phyloP scores from a whole-genome alignment of 2,797 vertebrate species.

The Acanthornis magna region DNA sequence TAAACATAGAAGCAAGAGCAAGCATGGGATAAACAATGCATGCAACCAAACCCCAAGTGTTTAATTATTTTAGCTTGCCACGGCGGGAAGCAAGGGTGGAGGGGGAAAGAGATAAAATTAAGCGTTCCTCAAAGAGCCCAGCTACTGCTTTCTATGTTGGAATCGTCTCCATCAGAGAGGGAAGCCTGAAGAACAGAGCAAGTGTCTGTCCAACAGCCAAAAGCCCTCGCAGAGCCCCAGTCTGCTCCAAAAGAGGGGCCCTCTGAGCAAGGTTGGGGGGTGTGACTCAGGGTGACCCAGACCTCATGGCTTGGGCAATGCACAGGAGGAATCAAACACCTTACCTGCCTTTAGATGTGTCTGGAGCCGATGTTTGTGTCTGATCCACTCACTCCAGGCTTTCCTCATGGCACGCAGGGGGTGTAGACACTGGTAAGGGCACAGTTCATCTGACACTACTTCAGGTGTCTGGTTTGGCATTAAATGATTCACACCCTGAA shows the following conservation, averaged over 20 bases:
- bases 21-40: slow-evolving; percentile 26
- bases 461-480: neutral
- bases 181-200: neutral
- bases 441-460: neutral
- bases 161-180: neutral
- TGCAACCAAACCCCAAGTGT: neutral
- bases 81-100: neutral
- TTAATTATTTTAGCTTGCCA: slow-evolving; percentile 4
- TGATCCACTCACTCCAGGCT: neutral
- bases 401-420: neutral
- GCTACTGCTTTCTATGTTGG: neutral
- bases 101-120: neutral
- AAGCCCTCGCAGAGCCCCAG: neutral
- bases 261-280: neutral
- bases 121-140: neutral
- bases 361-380: neutral
- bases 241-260: neutral
- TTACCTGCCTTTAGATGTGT: neutral
- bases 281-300: neutral
- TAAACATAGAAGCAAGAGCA: slow-evolving; percentile 37
- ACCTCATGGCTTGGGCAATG: neutral
- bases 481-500: neutral
- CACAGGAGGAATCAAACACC: neutral
- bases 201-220: neutral
- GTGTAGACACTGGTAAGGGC: neutral